phyloP scores from a whole-genome alignment of 2,113 vertebrate species.

The Notothenia coriiceps region DNA sequence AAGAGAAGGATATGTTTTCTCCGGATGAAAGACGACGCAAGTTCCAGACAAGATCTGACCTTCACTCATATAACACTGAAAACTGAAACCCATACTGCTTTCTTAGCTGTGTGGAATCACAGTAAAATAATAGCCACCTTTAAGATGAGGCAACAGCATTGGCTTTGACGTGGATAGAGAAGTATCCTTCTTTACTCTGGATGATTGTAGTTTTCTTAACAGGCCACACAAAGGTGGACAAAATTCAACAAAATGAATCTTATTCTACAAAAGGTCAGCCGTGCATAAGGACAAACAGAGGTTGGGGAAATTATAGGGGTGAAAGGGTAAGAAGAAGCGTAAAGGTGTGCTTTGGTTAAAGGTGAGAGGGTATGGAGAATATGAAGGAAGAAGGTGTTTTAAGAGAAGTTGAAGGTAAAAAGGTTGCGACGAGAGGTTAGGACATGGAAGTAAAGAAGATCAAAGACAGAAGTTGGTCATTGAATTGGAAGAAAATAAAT shows the following conservation, averaged over 20 bases:
- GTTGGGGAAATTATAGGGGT: conserved; percentile 49
- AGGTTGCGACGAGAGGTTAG: conserved; percentile 47
- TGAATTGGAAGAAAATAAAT: conserved; percentile 52
- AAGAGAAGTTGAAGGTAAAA: conserved; percentile 53
- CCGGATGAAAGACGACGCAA: conserved; percentile 10
- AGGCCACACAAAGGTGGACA: conserved; percentile 29
- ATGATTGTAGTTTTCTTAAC: conserved; percentile 5
- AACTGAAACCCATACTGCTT: conserved; percentile 12
- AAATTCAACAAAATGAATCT: conserved; percentile 40
- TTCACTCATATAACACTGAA: conserved; percentile 25
- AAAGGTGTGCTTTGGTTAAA: conserved; percentile 52
- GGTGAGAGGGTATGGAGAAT: conserved; percentile 54
- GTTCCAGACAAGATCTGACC: conserved; percentile 46
- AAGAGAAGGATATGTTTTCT: conserved; percentile 37
- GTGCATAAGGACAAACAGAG: conserved; percentile 56
- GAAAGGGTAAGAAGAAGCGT: conserved; percentile 47
- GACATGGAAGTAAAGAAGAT: conserved; percentile 44
- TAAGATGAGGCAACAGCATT: neutral
- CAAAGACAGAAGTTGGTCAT: conserved; percentile 15
- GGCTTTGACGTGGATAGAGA: neutral
- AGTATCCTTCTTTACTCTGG: conserved; percentile 16
- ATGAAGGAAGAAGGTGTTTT: conserved; percentile 28
- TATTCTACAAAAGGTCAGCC: conserved; percentile 43
- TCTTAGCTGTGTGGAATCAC: neutral
- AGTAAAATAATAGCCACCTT: neutral